Percentiles rank a stretch among this genome's conserved stretches.
phyloP scores from a whole-genome alignment of 1,140 invertebrate species.

The Caenorhabditis latens region DNA sequence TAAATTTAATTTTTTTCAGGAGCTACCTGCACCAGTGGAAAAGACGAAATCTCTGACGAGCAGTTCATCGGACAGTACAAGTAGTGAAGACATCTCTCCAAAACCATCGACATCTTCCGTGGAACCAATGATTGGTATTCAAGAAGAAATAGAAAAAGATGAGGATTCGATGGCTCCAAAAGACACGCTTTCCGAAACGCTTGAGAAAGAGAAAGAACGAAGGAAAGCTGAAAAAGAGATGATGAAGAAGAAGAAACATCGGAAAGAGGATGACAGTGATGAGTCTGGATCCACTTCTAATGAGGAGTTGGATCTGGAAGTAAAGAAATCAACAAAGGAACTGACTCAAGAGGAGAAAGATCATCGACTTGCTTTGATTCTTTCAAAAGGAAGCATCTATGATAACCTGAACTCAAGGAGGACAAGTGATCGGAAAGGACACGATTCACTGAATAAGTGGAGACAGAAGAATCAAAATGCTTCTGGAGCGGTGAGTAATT shows the following conservation, averaged over 20 bases:
- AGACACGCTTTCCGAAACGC: too few relatives aligned
- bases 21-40: neutral
- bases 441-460: neutral
- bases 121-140: too few relatives aligned
- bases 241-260: constrained; percentile 32
- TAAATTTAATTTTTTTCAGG: neutral
- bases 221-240: constrained; percentile 19
- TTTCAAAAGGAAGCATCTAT: constrained; percentile 22
- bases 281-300: constrained; percentile 10
- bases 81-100: too few relatives aligned
- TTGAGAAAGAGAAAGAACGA: constrained; percentile 34
- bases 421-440: neutral
- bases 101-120: too few relatives aligned
- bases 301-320: constrained; percentile 9
- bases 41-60: neutral
- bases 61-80: too few relatives aligned
- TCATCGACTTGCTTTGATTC: constrained; percentile 34
- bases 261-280: constrained; percentile 13
- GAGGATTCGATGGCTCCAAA: neutral
- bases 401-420: constrained; percentile 13
- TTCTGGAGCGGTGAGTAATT: neutral
- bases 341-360: constrained; percentile 48
- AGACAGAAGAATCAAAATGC: neutral
- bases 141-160: neutral
- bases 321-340: constrained; percentile 9